phyloP scores from a whole-genome alignment of 2,888 invertebrate species.

The Parelbella ahira region DNA sequence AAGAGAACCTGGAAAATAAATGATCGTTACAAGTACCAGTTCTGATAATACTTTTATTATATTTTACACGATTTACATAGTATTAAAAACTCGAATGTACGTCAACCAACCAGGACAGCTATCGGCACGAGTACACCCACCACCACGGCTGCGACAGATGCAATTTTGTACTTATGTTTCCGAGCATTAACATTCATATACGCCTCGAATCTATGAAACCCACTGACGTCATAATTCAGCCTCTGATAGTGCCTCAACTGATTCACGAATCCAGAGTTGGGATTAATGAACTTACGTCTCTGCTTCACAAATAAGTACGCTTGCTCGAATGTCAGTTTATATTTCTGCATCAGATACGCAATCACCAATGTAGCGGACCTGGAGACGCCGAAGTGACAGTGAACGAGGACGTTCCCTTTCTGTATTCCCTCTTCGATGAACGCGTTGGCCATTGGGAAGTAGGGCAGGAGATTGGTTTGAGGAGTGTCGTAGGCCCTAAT shows the following conservation, averaged over 20 bases:
- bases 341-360: constrained; percentile 95
- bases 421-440: constrained; percentile 81
- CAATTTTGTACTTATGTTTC: constrained; percentile 64
- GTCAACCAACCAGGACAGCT: constrained; percentile 55
- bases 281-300: constrained; percentile 93
- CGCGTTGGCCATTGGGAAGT: constrained; percentile 72
- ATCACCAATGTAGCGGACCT: constrained; percentile 97
- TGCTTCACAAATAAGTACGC: constrained; percentile 93
- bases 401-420: constrained; percentile 88
- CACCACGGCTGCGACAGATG: constrained; percentile 55
- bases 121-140: constrained; percentile 61
- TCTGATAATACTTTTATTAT: constrained; percentile 11
- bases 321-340: constrained; percentile 89
- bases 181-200: constrained; percentile 62
- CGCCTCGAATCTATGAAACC: constrained; percentile 57
- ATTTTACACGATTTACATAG: constrained; percentile 20
- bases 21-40: not conserved
- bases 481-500: constrained; percentile 73
- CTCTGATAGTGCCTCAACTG: constrained; percentile 87
- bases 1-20: constrained; percentile 21
- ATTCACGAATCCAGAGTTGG: constrained; percentile 96
- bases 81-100: constrained; percentile 13
- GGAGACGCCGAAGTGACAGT: constrained; percentile 97
- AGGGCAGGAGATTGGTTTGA: constrained; percentile 64
- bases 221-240: constrained; percentile 57